Percentiles rank a stretch among this genome's conserved stretches.
These are phyloP conservation scores for Leptinotarsa defecta DNA, from an alignment of 1,140 invertebrate species.

Conservation along the genomic window DNA sequence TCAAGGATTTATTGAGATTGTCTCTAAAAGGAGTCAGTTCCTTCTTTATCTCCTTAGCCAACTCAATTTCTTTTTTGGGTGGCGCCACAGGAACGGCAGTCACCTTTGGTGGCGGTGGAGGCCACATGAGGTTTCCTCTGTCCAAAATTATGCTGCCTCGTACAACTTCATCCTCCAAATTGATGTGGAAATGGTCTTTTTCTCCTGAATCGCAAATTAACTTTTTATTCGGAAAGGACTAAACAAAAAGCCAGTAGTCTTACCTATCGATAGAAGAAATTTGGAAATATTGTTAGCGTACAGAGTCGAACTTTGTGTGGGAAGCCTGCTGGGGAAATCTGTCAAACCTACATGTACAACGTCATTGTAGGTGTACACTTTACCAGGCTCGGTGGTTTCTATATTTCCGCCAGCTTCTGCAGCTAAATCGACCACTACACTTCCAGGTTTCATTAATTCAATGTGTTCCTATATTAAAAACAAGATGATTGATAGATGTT, in stretches of 20 bases:
- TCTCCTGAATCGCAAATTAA: constrained; percentile 55
- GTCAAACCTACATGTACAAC: constrained; percentile 86
- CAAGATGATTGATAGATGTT: no score
- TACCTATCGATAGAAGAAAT: constrained; percentile 79
- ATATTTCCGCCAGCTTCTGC: constrained; percentile 89
- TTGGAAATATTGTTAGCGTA: constrained; percentile 92
- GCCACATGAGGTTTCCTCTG: constrained; percentile 80
- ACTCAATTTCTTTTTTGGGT: constrained; percentile 54
- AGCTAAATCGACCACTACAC: constrained; percentile 87
- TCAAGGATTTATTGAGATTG: constrained; percentile 68
- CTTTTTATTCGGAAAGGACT: no score
- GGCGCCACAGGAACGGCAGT: constrained; percentile 57
- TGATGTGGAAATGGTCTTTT: constrained; percentile 79
- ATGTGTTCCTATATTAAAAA: constrained; percentile 70
- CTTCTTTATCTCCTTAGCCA: constrained; percentile 51
- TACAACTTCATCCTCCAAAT: constrained; percentile 85
- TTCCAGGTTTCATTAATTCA: constrained; percentile 84
- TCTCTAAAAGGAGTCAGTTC: constrained; percentile 61
- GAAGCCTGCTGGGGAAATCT: constrained; percentile 81
- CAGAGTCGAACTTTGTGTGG: constrained; percentile 83
- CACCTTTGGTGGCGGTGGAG: constrained; percentile 68
- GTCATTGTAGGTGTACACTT: constrained; percentile 76
- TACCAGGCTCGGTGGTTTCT: constrained; percentile 80
- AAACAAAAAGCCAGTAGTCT: constrained; percentile 15
- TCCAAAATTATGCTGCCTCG: constrained; percentile 79